phyloP scores from a whole-genome alignment of 2,797 vertebrate species.

The Lates japonicus region DNA sequence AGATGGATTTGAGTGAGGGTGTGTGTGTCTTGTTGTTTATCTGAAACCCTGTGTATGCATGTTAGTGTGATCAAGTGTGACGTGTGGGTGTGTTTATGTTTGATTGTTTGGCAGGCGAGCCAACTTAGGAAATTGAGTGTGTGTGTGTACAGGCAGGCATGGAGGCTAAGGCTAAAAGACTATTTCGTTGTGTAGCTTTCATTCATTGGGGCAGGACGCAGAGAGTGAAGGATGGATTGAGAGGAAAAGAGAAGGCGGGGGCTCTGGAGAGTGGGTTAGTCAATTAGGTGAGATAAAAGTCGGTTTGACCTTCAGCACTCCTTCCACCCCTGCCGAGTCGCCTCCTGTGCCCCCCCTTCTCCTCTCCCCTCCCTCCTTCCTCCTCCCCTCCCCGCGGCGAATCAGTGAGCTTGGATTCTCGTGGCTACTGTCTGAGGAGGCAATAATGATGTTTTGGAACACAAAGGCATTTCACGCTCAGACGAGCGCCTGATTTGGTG shows the following conservation, averaged over 20 bases:
- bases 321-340: slow-evolving; percentile 78
- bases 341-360: slow-evolving; percentile 81
- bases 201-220: slow-evolving; percentile 58
- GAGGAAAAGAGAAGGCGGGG: slow-evolving; percentile 64
- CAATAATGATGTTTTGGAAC: slow-evolving; percentile 89
- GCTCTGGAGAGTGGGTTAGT: slow-evolving; percentile 85
- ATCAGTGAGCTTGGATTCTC: slow-evolving; percentile 90
- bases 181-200: slow-evolving; percentile 73
- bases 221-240: slow-evolving; percentile 62
- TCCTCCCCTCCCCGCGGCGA: slow-evolving; percentile 82
- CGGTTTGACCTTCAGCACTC: slow-evolving; percentile 97
- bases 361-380: slow-evolving; percentile 57
- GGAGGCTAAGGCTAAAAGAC: slow-evolving; percentile 69
- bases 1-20: slow-evolving; percentile 53
- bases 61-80: slow-evolving; percentile 79
- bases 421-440: slow-evolving; percentile 85
- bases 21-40: slow-evolving; percentile 74
- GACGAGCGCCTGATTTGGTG: slow-evolving; percentile 91
- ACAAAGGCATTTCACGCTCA: slow-evolving; percentile 90
- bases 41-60: slow-evolving; percentile 65
- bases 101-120: slow-evolving; percentile 67
- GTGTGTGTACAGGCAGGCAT: slow-evolving; percentile 38
- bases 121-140: slow-evolving; percentile 50
- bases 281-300: slow-evolving; percentile 99
- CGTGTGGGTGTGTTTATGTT: slow-evolving; percentile 73